phyloP scores from a whole-genome alignment of 2,888 invertebrate genomes.

The Glaucopsyche alexis region DNA sequence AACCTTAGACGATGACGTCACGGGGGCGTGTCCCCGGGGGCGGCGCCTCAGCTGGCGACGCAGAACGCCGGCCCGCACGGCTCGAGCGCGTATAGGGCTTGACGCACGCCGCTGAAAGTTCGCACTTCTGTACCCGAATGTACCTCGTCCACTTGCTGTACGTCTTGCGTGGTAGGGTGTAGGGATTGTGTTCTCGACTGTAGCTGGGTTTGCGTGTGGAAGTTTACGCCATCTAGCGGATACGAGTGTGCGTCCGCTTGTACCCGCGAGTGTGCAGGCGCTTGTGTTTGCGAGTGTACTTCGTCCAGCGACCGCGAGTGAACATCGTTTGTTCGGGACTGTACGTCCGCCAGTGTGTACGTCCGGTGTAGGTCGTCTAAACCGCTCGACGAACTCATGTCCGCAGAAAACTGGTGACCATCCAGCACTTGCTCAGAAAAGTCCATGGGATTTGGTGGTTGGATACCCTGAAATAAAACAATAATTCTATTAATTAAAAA shows the following conservation, averaged over 20 bases:
- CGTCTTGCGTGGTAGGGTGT: neutral
- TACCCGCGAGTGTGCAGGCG: neutral
- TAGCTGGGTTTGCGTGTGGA: neutral
- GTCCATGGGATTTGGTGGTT: neutral
- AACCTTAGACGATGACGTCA: conserved; percentile 14
- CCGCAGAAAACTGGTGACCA: neutral
- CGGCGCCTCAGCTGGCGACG: conserved; percentile 36
- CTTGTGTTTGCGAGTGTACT: neutral
- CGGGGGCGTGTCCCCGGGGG: conserved; percentile 36
- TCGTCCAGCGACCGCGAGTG: neutral
- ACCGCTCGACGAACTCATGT: neutral
- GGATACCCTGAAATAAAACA: neutral
- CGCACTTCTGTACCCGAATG: conserved; percentile 51
- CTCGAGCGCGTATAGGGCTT: conserved; percentile 10
- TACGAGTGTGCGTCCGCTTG: neutral
- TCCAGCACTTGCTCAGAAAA: neutral
- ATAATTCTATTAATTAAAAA: no score
- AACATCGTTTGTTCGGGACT: neutral
- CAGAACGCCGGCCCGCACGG: conserved; percentile 1
- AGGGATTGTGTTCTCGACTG: neutral
- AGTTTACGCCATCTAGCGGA: neutral
- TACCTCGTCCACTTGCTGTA: neutral
- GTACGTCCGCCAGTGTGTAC: neutral
- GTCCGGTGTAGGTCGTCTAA: neutral
- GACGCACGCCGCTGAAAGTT: conserved; percentile 33